A percentile compares a stretch with the other conserved stretches of the same genome.
phyloP scores from a whole-genome alignment of 2,113 vertebrate genomes.

The Dipodomys ordii region DNA sequence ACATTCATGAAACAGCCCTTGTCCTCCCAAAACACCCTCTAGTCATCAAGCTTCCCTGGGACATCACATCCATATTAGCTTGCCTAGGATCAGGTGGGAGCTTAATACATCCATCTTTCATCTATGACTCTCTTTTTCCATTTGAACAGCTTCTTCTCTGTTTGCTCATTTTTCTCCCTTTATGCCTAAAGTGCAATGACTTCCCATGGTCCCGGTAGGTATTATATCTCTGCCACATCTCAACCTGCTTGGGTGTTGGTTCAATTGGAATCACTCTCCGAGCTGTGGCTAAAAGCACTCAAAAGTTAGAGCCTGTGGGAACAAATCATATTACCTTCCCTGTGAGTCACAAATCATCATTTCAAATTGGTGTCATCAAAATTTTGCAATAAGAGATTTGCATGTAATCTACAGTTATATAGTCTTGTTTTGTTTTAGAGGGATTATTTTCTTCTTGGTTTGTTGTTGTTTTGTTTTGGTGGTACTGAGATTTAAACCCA shows the following conservation, averaged over 20 bases:
- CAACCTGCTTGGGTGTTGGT: not conserved
- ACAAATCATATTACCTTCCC: constrained; percentile 65
- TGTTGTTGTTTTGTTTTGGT: not conserved
- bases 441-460: not conserved
- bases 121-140: constrained; percentile 14
- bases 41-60: not conserved
- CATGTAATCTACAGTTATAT: not conserved
- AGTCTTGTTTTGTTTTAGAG: not conserved
- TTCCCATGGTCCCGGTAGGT: not conserved
- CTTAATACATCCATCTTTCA: not conserved
- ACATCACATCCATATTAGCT: not conserved
- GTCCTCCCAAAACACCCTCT: not conserved
- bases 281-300: not conserved
- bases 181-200: constrained; percentile 4
- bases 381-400: constrained; percentile 42
- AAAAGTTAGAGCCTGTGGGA: constrained; percentile 58
- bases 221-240: not conserved
- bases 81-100: not conserved
- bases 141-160: not conserved
- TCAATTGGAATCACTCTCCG: constrained; percentile 50
- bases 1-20: not conserved
- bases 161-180: not conserved
- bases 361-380: constrained; percentile 63
- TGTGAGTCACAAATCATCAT: constrained; percentile 63
- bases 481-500: not conserved